Evolutionary conservation across 1,140 invertebrate genomes (phyloP), one percentile per base, ranked within the genome.

Genomic region (Brachionus sp.): DNA sequence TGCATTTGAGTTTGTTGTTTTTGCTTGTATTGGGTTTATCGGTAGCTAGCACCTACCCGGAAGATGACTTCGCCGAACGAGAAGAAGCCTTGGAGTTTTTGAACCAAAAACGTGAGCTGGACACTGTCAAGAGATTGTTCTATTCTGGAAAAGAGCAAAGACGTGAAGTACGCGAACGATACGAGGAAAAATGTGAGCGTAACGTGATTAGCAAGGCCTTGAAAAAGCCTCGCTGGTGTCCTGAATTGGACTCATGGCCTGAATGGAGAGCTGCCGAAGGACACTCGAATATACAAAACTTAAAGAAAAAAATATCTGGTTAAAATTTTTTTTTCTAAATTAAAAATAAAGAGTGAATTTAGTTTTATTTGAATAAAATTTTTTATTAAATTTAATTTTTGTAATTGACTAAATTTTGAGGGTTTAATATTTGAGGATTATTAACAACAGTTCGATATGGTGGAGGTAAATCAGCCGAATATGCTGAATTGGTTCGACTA

Each of bases 141-240:
- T 80, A 80, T 37, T 33, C 46, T 66, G 50, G 50, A 12, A 80
- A 80, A 80, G 77, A 80, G n/a, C 77, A 80, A 37, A 16, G 77
- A 44, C 16, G 50, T 16, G 77, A 80, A 44, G 77, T 33, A 1
- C 23, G 33, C 29, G 77, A 80, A 29, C 57, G 9, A n/a, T 80
- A 80, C 29, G 77, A 80, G 9, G 77, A 80, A 12, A 80, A 80
- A 80, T 80, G 77, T n/a, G 50, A 62, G 33, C 23, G 77, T 23
- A 80, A 62, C 7, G 5, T 66, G 4, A 23, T 80, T 25, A 80
- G 62, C 5, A 10, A n/a, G 13, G 33, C 62, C 10, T 13, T 57
- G 19, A 66, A 66, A 62, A 66, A 57, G 29, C 46, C 77, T 19
- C 77, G 77, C 25, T 80, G 77, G 77, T 80, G 70, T 46, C 70